phyloP scores from a whole-genome alignment of 2,888 invertebrate species.

The Criorhina ranunculi region DNA sequence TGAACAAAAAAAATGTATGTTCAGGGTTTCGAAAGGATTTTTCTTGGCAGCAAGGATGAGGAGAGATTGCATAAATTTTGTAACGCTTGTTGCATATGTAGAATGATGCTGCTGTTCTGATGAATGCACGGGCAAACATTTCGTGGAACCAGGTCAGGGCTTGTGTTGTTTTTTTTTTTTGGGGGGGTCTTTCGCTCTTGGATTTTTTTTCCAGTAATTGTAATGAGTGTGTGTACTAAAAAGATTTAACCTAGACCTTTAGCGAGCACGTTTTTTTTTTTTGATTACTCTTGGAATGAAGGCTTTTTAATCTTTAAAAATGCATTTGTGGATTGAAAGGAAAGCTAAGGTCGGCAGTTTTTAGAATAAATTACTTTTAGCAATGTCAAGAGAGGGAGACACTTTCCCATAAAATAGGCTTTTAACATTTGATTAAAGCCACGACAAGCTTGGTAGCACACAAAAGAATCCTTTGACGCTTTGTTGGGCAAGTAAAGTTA shows the following conservation, averaged over 20 bases:
- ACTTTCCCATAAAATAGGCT: no score
- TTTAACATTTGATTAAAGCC: no score
- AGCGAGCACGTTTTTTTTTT: conserved; percentile 5
- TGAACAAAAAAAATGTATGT: conserved; percentile 1
- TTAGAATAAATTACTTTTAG: not conserved
- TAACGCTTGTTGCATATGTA: conserved; percentile 42
- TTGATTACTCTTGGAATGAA: not conserved
- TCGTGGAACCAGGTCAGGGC: conserved; percentile 56
- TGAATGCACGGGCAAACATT: conserved; percentile 20
- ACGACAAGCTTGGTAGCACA: no score
- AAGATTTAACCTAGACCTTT: conserved; percentile 61
- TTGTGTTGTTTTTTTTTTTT: not conserved
- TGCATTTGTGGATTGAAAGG: not conserved
- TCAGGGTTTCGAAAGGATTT: not conserved
- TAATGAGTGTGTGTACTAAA: conserved; percentile 13
- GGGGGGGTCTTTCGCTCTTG: not conserved
- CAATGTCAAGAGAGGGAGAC: no score
- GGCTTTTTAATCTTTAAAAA: not conserved
- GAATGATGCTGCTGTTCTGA: conserved; percentile 7
- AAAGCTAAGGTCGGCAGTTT: not conserved
- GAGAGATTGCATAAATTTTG: not conserved
- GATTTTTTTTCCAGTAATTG: not conserved
- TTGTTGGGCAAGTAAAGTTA: no score
- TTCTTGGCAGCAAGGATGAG: not conserved
- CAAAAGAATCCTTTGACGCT: no score